phyloP scores from a whole-genome alignment of 1,140 invertebrate genomes.

The Mactra quadrangularis region DNA sequence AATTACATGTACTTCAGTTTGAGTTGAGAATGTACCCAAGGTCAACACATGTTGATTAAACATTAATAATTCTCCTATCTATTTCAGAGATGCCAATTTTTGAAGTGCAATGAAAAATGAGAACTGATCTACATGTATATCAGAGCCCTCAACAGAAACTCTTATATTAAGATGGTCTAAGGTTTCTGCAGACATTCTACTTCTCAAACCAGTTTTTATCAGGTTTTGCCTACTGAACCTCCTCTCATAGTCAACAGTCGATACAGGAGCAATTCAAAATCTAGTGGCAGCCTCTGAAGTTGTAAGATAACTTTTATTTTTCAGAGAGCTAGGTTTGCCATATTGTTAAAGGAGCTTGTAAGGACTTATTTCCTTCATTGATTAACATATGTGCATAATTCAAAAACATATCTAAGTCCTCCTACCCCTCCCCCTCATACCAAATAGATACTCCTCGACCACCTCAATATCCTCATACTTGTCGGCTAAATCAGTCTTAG shows the following conservation, averaged over 20 bases:
- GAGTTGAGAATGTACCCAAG: too few relatives aligned
- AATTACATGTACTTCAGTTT: too few relatives aligned
- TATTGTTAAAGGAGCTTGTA: background rate
- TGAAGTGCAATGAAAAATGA: too few relatives aligned
- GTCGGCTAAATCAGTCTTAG: background rate
- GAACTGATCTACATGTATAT: too few relatives aligned
- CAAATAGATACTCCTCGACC: background rate
- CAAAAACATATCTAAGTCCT: background rate
- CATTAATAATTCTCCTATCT: too few relatives aligned
- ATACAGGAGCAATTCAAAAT: background rate
- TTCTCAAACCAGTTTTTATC: conserved; percentile 15
- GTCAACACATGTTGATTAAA: too few relatives aligned
- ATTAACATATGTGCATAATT: background rate
- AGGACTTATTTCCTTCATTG: background rate
- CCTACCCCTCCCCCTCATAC: background rate
- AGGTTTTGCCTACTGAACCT: conserved; percentile 23
- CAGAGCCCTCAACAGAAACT: too few relatives aligned
- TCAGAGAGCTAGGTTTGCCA: background rate
- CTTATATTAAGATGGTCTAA: background rate
- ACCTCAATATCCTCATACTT: background rate
- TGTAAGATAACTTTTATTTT: background rate
- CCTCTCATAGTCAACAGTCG: background rate
- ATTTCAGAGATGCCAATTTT: too few relatives aligned
- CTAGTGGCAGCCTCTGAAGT: background rate
- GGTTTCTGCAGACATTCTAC: background rate